Evolutionary conservation across 2,888 invertebrate genomes (phyloP).

Genomic region (Nebria brevicollis): DNA sequence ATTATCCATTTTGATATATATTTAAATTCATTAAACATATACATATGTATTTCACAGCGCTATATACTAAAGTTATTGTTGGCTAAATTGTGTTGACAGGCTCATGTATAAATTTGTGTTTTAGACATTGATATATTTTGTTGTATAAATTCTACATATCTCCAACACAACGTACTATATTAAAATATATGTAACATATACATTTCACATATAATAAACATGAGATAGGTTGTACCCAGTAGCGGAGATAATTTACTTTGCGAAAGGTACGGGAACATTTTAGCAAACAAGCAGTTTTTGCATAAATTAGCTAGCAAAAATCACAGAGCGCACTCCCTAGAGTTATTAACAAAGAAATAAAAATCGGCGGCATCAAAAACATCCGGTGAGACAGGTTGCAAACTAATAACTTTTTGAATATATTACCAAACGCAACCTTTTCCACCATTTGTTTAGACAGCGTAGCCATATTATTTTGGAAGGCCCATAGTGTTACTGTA

Average conservation of each 20-base stretch:
- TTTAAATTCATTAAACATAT: neutral
- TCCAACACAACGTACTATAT: neutral
- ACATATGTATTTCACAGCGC: neutral
- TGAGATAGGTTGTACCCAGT: neutral
- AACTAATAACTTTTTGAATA: neutral
- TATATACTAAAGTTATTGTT: neutral
- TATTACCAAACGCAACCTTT: neutral
- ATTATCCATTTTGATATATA: neutral
- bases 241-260: neutral
- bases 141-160: neutral
- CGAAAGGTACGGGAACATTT: neutral
- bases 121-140: slow-evolving; percentile 1
- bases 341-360: no score
- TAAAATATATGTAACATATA: neutral
- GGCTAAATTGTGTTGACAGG: neutral
- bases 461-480: neutral
- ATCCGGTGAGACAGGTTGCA: no score
- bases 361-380: no score
- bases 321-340: no score
- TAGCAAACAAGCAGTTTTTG: no score
- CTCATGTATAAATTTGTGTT: neutral
- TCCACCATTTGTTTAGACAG: no score
- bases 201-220: slow-evolving; percentile 1
- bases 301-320: no score
- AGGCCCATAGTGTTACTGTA: neutral